Evolutionary conservation across 2,113 vertebrate species (phyloP).

Genomic region (Corythornis madagascariensis): DNA sequence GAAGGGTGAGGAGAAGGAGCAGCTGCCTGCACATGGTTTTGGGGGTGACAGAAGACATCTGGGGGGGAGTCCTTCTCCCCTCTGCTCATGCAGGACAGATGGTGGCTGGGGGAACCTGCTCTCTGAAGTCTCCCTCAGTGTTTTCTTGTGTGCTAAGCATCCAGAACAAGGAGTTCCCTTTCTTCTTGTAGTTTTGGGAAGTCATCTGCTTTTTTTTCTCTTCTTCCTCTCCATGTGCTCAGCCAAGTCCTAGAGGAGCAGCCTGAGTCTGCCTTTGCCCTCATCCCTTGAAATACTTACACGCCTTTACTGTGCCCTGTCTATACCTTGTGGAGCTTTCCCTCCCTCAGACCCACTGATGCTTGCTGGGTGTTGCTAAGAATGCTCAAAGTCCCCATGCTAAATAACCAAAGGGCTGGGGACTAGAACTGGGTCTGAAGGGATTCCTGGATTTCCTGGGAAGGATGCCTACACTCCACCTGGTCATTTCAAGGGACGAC

Average conservation of each 20-base stretch:
- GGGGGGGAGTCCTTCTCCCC: not conserved
- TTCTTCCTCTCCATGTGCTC: accelerated
- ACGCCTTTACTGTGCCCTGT: not conserved
- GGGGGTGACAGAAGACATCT: not conserved
- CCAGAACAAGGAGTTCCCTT: not conserved
- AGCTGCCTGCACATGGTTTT: accelerated
- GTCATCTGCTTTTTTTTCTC: not conserved
- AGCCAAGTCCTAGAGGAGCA: not conserved
- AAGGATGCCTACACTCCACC: not conserved
- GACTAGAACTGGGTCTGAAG: not conserved
- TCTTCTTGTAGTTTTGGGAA: not conserved
- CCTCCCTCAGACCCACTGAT: not conserved
- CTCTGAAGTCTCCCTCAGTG: not conserved
- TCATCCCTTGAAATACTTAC: accelerated
- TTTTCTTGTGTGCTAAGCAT: not conserved
- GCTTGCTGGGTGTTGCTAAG: accelerated
- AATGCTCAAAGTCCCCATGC: accelerated
- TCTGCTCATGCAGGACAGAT: accelerated
- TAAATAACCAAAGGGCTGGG: accelerated
- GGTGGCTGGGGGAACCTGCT: not conserved
- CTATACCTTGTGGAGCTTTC: not conserved
- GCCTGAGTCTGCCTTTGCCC: not conserved
- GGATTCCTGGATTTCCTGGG: not conserved
- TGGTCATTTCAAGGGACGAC: not conserved
- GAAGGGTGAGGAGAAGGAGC: not conserved